A percentile compares a stretch with the other conserved stretches of the same genome.
These are phyloP conservation scores for Drosophila tsacasi DNA, from an alignment of 1,140 invertebrate genomes.

Conservation along the genomic window DNA sequence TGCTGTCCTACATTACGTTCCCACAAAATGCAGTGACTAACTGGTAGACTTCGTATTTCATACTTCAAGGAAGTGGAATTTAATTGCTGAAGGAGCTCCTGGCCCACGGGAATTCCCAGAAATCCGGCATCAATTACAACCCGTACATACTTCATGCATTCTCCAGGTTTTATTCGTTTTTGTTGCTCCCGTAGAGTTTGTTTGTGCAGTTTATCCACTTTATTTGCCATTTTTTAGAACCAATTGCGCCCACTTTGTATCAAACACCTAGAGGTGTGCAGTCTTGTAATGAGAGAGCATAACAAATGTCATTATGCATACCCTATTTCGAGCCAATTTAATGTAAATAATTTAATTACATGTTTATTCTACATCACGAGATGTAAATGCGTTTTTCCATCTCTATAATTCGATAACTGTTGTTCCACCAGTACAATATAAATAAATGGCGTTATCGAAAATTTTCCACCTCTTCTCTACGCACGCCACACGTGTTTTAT, in stretches of 20 bases:
- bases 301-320: background rate
- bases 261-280: background rate
- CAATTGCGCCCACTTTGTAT: constrained; percentile 10
- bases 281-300: too few species aligned
- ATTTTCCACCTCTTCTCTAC: background rate
- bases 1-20: constrained; percentile 77
- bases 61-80: constrained; percentile 53
- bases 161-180: constrained; percentile 85
- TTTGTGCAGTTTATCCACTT: constrained; percentile 72
- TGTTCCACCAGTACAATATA: background rate
- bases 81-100: constrained; percentile 47
- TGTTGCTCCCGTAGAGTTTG: constrained; percentile 73
- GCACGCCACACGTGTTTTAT: constrained; percentile 70
- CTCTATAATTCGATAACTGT: background rate
- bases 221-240: constrained; percentile 44
- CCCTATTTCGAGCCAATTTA: background rate
- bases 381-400: background rate
- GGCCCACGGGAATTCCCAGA: constrained; percentile 32
- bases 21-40: constrained; percentile 85
- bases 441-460: background rate
- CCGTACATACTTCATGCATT: constrained; percentile 86
- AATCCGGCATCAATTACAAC: constrained; percentile 85
- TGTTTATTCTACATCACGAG: background rate
- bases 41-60: constrained; percentile 55
- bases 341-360: background rate